Percentiles rank a stretch among this genome's conserved stretches.
Conservation (phyloP, 1,140 invertebrate genomes). For the Apolygus lucorum region DNA sequence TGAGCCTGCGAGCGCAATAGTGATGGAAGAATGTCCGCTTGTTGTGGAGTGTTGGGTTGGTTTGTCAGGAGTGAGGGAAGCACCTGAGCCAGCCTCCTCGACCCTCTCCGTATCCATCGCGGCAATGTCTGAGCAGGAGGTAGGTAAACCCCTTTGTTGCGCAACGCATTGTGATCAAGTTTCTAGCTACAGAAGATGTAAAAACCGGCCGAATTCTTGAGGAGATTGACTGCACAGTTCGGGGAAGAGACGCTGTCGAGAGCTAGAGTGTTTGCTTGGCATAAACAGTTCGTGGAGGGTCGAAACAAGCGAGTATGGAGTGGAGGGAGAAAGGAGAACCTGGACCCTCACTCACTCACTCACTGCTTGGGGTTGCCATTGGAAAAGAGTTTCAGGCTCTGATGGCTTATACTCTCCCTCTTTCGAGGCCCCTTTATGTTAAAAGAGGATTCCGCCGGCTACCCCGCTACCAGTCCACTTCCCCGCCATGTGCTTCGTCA, state of each 20-base stretch:
- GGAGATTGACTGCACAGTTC: constrained; percentile 34
- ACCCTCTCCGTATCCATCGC: background rate
- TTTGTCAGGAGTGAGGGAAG: background rate
- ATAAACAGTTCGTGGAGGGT: constrained; percentile 21
- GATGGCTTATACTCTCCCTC: no score
- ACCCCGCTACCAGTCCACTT: no score
- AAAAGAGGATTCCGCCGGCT: no score
- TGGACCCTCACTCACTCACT: no score
- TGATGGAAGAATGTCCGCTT: constrained; percentile 38
- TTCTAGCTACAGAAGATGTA: background rate
- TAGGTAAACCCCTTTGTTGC: no score
- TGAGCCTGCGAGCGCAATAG: background rate
- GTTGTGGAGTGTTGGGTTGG: background rate
- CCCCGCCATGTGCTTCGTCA: no score
- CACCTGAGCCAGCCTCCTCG: background rate
- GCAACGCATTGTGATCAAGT: no score
- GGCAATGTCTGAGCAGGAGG: background rate
- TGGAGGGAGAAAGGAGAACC: constrained; percentile 4
- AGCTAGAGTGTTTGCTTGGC: background rate
- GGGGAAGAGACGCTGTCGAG: background rate
- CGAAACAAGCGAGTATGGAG: constrained; percentile 30
- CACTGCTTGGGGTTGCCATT: no score
- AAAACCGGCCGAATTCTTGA: constrained; percentile 25
- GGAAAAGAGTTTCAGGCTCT: no score
- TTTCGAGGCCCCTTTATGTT: no score